Percentiles rank a stretch among this genome's conserved stretches.
These are phyloP conservation scores for Cheilosia vernalis DNA, from an alignment of 2,888 invertebrate genomes.

Conservation along the genomic window DNA sequence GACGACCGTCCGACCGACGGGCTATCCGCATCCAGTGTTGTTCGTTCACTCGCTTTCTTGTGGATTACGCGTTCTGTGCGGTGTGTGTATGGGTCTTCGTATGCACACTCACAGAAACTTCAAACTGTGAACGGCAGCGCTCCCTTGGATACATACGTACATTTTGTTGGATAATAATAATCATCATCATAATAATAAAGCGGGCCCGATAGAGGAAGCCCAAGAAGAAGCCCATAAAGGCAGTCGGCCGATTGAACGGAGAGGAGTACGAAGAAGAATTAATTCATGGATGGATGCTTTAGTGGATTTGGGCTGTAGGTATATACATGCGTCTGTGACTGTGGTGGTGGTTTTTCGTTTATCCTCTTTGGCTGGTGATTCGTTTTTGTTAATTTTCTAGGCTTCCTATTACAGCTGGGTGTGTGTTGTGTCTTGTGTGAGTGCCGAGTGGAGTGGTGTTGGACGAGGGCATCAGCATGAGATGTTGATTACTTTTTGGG, in stretches of 20 bases:
- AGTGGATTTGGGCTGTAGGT: conserved; percentile 72
- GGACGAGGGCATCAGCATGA: conserved; percentile 67
- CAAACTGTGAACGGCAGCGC: conserved; percentile 52
- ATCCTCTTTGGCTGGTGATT: conserved; percentile 55
- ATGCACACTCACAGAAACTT: conserved; percentile 58
- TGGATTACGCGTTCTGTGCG: conserved; percentile 74
- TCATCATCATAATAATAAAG: conserved; percentile 67
- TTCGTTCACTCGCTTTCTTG: conserved; percentile 62
- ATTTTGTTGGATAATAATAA: conserved; percentile 64
- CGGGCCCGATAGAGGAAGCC: conserved; percentile 53
- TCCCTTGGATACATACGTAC: conserved; percentile 49
- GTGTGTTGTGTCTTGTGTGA: conserved; percentile 21
- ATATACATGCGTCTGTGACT: conserved; percentile 4
- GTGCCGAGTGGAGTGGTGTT: conserved; percentile 13
- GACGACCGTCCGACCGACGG: neutral
- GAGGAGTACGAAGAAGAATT: conserved; percentile 39
- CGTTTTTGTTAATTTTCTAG: conserved; percentile 46
- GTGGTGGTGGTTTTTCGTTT: conserved; percentile 55
- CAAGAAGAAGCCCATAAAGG: conserved; percentile 44
- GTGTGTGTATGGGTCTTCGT: conserved; percentile 36
- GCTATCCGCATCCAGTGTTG: conserved; percentile 3
- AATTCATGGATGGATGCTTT: conserved; percentile 76
- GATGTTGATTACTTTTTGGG: conserved; percentile 60
- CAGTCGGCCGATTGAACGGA: neutral
- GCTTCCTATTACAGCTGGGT: neutral